Conservation (phyloP, 2,113 vertebrate genomes). For the Xiphophorus hellerii region DNA sequence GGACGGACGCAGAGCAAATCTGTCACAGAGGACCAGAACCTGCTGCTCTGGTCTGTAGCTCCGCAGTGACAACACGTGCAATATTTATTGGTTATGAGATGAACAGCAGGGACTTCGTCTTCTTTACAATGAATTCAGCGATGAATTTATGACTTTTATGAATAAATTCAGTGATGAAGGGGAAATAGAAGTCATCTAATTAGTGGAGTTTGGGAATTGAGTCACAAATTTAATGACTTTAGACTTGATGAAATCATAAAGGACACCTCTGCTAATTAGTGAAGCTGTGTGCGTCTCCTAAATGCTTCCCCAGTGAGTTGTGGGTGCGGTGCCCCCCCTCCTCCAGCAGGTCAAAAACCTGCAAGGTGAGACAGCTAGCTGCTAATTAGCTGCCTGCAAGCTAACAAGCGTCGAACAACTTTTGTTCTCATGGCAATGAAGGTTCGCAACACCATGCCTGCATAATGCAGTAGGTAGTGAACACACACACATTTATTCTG, state of each 20-base stretch:
- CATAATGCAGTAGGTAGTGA: too few relatives aligned
- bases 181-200: neutral
- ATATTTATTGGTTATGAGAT: constrained; percentile 43
- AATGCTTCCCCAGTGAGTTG: too few relatives aligned
- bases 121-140: neutral
- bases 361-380: too few relatives aligned
- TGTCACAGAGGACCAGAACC: constrained; percentile 18
- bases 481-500: too few relatives aligned
- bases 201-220: neutral
- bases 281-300: too few relatives aligned
- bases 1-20: constrained; percentile 1
- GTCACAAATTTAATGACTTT: neutral
- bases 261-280: too few relatives aligned
- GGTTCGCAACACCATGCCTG: too few relatives aligned
- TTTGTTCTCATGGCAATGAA: too few relatives aligned
- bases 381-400: too few relatives aligned
- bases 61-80: constrained; percentile 18
- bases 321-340: too few relatives aligned
- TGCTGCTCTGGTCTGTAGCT: constrained; percentile 10
- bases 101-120: constrained; percentile 23
- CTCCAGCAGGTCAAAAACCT: too few relatives aligned
- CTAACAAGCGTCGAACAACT: too few relatives aligned
- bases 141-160: neutral
- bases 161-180: neutral
- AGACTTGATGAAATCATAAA: neutral